Base-by-base conservation (phyloP, 2,797 vertebrate species). In the Neomorphus geoffroyi region DNA sequence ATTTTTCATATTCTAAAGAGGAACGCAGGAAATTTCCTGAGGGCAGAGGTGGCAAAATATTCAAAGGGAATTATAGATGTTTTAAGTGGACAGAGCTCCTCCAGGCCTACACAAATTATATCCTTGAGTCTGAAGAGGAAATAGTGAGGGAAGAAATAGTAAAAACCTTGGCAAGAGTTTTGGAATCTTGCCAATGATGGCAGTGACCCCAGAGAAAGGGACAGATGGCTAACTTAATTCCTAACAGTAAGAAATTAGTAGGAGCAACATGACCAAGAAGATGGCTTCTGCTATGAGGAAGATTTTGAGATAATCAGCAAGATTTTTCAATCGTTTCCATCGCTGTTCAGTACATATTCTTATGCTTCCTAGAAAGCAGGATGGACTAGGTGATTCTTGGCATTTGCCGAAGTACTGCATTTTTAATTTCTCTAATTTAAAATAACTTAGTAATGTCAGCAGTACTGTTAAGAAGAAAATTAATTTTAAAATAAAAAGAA, bases 21-120 rank as follows among this genome's bases (percentile, higher is more conserved):
- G n/a, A 89, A 77, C 95, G 65, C 66, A 95, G 91, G 88, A 96
- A 95, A 97, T 94, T 93, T 96, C 91, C 96, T 85, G 73, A 60
- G 93, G 94, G 73, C 72, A 80, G 70, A 95, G 82, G 74, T 27
- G 83, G 89, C n/a, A 80, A 92, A 90, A 95, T 51, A 83, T 18
- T 91, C 73, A 80, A 94, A 94, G 35, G 39, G 57, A 95, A 81
- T 92, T 80, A 64, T 37, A 81, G 35, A 27, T 48, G 37, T 15
- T 92, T 85, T 85, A 91, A 92, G 45, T 35, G 28, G 87, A 64
- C 58, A 86, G 81, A 88, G 23, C 57, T 89, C 58, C 28, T 58
- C 41, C 54, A 78, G 86, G 17, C 84, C 53, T 56, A 61, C 46
- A 82, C 26, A 92, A 85, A 93, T 91, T 86, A 35, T 65, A 57